These are phyloP conservation scores for Colletes gigas DNA, from an alignment of 1,140 invertebrate species.

Conservation along the genomic window DNA sequence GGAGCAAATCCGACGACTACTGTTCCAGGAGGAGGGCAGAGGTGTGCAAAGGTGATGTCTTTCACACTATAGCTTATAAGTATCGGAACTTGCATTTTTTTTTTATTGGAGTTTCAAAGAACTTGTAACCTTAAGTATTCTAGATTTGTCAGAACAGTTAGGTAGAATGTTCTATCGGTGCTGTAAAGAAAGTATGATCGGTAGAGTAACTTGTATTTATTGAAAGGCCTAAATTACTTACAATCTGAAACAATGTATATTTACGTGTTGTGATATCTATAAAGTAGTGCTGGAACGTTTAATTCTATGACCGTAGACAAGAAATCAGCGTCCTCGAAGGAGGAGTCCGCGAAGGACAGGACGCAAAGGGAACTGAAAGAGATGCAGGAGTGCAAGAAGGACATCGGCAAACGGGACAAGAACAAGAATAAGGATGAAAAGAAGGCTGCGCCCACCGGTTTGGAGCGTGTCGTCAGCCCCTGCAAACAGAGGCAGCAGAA, in stretches of 20 bases:
- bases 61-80: neutral
- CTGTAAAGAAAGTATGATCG: too few relatives aligned
- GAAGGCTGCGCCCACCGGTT: neutral
- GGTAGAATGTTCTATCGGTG: too few relatives aligned
- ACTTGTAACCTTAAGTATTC: too few relatives aligned
- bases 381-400: slow-evolving; percentile 52
- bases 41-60: slow-evolving; percentile 12
- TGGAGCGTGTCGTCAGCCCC: slow-evolving; percentile 1
- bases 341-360: slow-evolving; percentile 3
- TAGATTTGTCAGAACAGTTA: too few relatives aligned
- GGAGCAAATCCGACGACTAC: neutral
- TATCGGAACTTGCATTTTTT: neutral
- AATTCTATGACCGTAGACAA: slow-evolving; percentile 11
- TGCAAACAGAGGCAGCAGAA: slow-evolving; percentile 5
- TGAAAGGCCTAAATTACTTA: too few relatives aligned
- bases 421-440: neutral
- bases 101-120: too few relatives aligned
- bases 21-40: slow-evolving; percentile 13
- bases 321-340: too few relatives aligned
- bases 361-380: slow-evolving; percentile 46
- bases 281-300: neutral
- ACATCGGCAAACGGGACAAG: neutral
- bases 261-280: too few relatives aligned
- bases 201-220: too few relatives aligned
- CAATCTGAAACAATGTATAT: too few relatives aligned